phyloP scores from a whole-genome alignment of 2,888 invertebrate species.

The Drosophila tanythrix region DNA sequence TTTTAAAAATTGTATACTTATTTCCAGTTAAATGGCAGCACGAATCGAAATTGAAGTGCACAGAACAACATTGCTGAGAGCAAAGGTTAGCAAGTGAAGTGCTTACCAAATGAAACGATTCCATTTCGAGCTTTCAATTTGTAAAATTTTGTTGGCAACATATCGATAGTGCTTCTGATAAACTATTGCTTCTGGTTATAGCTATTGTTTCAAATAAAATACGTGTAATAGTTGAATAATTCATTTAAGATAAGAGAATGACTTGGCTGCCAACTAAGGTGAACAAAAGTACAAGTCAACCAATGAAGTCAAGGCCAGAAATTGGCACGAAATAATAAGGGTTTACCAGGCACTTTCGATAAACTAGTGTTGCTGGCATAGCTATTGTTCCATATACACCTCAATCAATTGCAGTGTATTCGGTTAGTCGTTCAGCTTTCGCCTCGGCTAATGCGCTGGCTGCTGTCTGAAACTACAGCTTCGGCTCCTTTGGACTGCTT shows the following conservation, averaged over 20 bases:
- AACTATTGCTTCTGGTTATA: not conserved
- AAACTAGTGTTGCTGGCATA: not conserved
- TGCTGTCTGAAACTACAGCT: conserved; percentile 2
- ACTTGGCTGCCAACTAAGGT: no score
- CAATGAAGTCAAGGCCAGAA: not conserved
- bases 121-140: not conserved
- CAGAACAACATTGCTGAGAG: not conserved
- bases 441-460: conserved; percentile 2
- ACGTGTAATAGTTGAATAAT: not conserved
- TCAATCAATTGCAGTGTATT: conserved; percentile 4
- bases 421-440: not conserved
- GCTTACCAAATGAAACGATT: not conserved
- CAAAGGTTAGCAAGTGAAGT: not conserved
- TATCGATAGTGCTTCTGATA: not conserved
- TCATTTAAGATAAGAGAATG: not conserved
- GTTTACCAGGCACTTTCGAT: not conserved
- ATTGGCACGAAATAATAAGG: not conserved
- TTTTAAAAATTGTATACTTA: not conserved
- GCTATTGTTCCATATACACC: not conserved
- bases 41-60: not conserved
- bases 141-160: not conserved
- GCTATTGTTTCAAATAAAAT: no score
- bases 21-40: not conserved
- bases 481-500: conserved; percentile 53
- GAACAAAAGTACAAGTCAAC: not conserved